Evolutionary conservation across 2,888 invertebrate species (phyloP), one percentile per base, ranked within the genome.

Genomic region (Leucoma salicis): DNA sequence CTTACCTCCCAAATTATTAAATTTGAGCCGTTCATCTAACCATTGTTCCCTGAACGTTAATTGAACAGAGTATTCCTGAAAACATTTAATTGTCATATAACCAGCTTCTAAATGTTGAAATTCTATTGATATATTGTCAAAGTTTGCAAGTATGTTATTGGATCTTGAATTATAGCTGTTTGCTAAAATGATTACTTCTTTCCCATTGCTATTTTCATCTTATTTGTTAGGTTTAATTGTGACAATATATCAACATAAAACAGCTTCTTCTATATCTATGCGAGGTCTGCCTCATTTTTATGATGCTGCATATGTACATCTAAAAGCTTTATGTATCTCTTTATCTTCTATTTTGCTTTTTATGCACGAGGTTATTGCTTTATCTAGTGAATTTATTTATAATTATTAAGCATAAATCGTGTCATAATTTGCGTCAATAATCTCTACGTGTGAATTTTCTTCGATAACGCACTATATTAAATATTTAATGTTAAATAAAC

Each of bases 31-130:
- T 82, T 97, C 97, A 83, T 99, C 98, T 76, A 95, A 89, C 98
- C 98, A 99, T 89, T 98, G 97, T 83, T 99, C 98, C 82, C 98
- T 94, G 91, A 99, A 98, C 63, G 98, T 98, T 77, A 99, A 91
- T 90, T 98, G 98, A 70, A 98, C 97, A 78, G 97, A 97, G 92
- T 98, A 99, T 93, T 99, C 98, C 97, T 97, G 92, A 69, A 92
- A 93, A 79, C 57, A 64, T 39, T 3, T 46, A 14, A 35, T 18
- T 24, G 4, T 42, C 14, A 40, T 58, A 43, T 57, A 58, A 42
- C 18, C 11, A 32, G 28, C 27, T 29, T 36, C 44, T 4, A 14
- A 14, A 11, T 2, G 29, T 28, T 11, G 8, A 28, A 31, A 43
- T 3, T 32, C 31, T 42, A 57, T 54, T 57, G 57, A 60, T 35